Conservation (phyloP, 2,888 invertebrate species). For the Margaritifera margaritifera region DNA sequence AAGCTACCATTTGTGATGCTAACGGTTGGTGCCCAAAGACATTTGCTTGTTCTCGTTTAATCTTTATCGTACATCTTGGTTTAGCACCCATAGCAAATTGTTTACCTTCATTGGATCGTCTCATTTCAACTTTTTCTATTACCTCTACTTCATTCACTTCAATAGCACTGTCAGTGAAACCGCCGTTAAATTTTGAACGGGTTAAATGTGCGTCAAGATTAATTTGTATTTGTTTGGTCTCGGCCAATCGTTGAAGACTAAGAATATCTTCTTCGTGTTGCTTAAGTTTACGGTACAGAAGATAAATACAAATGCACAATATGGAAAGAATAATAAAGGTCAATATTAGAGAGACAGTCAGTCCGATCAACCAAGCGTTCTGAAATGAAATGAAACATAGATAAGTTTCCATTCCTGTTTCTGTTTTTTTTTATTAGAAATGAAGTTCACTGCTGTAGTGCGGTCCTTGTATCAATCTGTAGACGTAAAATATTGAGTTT, state of each 20-base stretch:
- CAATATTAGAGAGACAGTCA: no score
- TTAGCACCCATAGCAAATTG: background rate
- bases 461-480: no score
- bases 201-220: background rate
- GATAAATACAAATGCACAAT: conserved; percentile 2
- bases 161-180: conserved; percentile 17
- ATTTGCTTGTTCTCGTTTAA: conserved; percentile 21
- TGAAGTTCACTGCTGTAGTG: no score
- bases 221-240: background rate
- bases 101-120: conserved; percentile 2
- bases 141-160: conserved; percentile 20
- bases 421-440: no score
- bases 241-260: conserved; percentile 8
- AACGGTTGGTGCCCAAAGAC: conserved; percentile 25
- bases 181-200: background rate
- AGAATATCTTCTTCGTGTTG: conserved; percentile 23
- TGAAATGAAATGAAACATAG: no score
- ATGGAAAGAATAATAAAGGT: no score
- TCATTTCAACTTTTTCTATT: background rate
- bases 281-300: conserved; percentile 18
- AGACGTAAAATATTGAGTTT: no score
- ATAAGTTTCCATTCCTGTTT: no score
- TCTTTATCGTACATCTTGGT: conserved; percentile 12
- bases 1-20: conserved; percentile 23
- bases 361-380: no score